Percentiles rank a stretch among this genome's conserved stretches.
phyloP scores from a whole-genome alignment of 2,797 vertebrate species.

The Crax fasciolata region DNA sequence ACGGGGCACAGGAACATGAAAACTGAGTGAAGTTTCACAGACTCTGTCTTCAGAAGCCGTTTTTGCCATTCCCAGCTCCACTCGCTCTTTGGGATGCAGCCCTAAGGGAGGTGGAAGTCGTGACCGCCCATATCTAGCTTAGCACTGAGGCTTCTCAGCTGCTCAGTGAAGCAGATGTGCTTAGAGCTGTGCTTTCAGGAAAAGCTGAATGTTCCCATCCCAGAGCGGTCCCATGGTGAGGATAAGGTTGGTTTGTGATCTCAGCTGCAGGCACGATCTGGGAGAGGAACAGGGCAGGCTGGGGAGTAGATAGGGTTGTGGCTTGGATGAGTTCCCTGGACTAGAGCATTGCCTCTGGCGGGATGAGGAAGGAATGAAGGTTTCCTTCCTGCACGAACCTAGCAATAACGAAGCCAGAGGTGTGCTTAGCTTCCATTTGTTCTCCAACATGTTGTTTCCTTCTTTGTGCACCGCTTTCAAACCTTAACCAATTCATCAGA shows the following conservation, averaged over 20 bases:
- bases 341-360: neutral
- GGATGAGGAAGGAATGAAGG: neutral
- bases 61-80: neutral
- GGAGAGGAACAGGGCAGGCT: neutral
- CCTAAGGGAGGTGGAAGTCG: neutral
- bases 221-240: neutral
- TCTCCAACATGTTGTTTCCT: neutral
- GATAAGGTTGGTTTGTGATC: neutral
- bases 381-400: neutral
- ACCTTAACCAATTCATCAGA: neutral
- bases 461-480: neutral
- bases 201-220: neutral
- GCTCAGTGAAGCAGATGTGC: neutral
- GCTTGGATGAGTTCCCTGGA: neutral
- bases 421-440: neutral
- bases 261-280: neutral
- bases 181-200: neutral
- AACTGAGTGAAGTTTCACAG: neutral
- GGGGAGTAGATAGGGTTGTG: neutral
- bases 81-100: neutral
- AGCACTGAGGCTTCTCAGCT: neutral
- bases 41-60: neutral
- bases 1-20: neutral
- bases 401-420: neutral
- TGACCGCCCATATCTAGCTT: neutral